phyloP scores from a whole-genome alignment of 2,113 vertebrate genomes.

The Phycodurus eques region DNA sequence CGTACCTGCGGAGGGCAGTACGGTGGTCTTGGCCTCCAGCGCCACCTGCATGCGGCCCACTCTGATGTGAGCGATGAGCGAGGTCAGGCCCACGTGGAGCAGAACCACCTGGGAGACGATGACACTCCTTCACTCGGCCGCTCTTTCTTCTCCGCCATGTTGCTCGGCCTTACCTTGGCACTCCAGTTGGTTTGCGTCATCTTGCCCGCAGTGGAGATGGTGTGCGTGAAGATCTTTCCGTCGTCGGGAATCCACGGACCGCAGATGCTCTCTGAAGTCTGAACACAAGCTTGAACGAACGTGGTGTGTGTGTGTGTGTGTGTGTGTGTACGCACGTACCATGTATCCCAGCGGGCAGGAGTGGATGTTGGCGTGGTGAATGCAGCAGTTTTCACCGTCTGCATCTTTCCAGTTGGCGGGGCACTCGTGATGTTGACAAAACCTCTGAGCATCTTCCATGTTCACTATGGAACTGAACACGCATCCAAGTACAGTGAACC shows the following conservation, averaged over 20 bases:
- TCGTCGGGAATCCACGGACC: constrained; percentile 82
- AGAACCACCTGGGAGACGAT: constrained; percentile 72
- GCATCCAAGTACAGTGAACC: neutral
- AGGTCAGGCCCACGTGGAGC: constrained; percentile 76
- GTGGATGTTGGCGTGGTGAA: constrained; percentile 84
- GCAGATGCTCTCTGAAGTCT: constrained; percentile 7
- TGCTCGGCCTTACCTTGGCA: constrained; percentile 68
- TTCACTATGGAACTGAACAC: constrained; percentile 58
- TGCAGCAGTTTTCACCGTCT: constrained; percentile 80
- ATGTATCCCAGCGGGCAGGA: constrained; percentile 82
- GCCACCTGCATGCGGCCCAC: constrained; percentile 80
- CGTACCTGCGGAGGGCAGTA: constrained; percentile 77
- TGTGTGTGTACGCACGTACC: constrained; percentile 49
- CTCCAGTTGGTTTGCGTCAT: constrained; percentile 85
- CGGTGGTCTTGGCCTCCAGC: constrained; percentile 80
- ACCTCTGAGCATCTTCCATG: constrained; percentile 70
- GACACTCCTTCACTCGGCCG: neutral
- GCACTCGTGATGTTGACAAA: constrained; percentile 81
- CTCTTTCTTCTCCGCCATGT: accelerated
- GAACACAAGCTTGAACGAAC: neutral
- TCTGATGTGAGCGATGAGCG: constrained; percentile 80
- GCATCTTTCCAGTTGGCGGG: constrained; percentile 81
- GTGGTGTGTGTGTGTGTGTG: neutral
- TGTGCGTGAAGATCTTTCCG: constrained; percentile 84
- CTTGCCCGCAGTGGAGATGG: constrained; percentile 78